Percentiles rank a stretch among this genome's conserved stretches.
Conservation (phyloP, 1,140 invertebrate species). For the Drosophila guanche region DNA sequence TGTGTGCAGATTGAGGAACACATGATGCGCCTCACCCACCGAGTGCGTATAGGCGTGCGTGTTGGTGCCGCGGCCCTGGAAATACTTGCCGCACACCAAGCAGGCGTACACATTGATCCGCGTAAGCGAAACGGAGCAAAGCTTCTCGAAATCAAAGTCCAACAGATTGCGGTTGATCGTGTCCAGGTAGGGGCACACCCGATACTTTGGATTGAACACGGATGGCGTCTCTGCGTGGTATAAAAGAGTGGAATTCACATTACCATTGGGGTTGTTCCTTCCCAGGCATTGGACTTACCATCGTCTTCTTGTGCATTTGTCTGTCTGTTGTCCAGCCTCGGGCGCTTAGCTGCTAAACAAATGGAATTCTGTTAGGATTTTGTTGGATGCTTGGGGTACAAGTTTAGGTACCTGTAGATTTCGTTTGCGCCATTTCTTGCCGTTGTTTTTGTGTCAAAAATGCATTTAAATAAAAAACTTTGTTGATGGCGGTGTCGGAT, state of each 20-base stretch:
- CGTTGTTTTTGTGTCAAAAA: conserved; percentile 6
- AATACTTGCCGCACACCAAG: conserved; percentile 99
- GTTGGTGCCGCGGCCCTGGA: conserved; percentile 98
- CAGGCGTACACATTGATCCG: conserved; percentile 99
- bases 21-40: conserved; percentile 98
- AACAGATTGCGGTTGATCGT: conserved; percentile 98
- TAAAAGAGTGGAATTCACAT: not conserved
- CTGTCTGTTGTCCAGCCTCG: conserved; percentile 54
- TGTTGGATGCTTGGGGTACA: not conserved
- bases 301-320: conserved; percentile 53
- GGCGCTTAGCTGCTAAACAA: conserved; percentile 43
- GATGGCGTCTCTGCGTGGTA: conserved; percentile 69
- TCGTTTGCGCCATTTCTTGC: conserved; percentile 49
- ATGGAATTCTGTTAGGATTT: no score
- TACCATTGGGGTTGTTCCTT: not conserved
- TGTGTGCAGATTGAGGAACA: conserved; percentile 98
- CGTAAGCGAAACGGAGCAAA: conserved; percentile 98
- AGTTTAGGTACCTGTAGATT: conserved; percentile 33
- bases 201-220: conserved; percentile 80
- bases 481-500: conserved; percentile 11
- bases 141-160: conserved; percentile 99
- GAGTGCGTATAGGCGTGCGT: conserved; percentile 99
- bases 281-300: conserved; percentile 30
- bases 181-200: conserved; percentile 95
- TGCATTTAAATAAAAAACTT: conserved; percentile 26